phyloP scores from a whole-genome alignment of 2,797 vertebrate species.

The Acanthopagrus latus region DNA sequence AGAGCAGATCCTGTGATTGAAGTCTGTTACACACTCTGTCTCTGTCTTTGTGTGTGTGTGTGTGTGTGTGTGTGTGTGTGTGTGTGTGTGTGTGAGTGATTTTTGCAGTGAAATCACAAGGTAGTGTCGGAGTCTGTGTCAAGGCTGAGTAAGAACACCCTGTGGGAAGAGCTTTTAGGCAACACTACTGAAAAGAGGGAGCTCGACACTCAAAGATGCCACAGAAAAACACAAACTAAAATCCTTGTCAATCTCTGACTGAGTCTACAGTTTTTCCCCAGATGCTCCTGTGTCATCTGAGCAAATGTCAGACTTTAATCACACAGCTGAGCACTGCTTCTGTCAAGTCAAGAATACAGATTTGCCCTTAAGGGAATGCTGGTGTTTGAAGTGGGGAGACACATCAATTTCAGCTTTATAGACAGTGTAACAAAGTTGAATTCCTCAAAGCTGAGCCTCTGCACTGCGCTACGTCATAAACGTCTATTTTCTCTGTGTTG shows the following conservation, averaged over 20 bases:
- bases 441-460: conserved; percentile 17
- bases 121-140: conserved; percentile 62
- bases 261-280: neutral
- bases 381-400: conserved; percentile 21
- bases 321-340: conserved; percentile 29
- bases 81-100: conserved; percentile 52
- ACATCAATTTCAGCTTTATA: conserved; percentile 3
- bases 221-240: conserved; percentile 50
- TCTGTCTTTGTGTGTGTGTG: conserved; percentile 29
- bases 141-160: conserved; percentile 63
- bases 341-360: conserved; percentile 33
- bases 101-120: conserved; percentile 75
- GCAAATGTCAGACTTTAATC: conserved; percentile 54
- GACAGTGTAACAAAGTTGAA: conserved; percentile 19
- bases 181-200: conserved; percentile 55
- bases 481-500: conserved; percentile 7
- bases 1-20: conserved; percentile 65
- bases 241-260: conserved; percentile 56
- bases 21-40: conserved; percentile 56
- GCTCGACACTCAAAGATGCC: conserved; percentile 48
- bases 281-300: conserved; percentile 43
- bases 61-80: conserved; percentile 38
- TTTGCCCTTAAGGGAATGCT: conserved; percentile 18
- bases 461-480: neutral
- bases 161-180: conserved; percentile 69